These are phyloP conservation scores for Pogonocichla stellata DNA, from an alignment of 2,113 vertebrate species.

Conservation along the genomic window DNA sequence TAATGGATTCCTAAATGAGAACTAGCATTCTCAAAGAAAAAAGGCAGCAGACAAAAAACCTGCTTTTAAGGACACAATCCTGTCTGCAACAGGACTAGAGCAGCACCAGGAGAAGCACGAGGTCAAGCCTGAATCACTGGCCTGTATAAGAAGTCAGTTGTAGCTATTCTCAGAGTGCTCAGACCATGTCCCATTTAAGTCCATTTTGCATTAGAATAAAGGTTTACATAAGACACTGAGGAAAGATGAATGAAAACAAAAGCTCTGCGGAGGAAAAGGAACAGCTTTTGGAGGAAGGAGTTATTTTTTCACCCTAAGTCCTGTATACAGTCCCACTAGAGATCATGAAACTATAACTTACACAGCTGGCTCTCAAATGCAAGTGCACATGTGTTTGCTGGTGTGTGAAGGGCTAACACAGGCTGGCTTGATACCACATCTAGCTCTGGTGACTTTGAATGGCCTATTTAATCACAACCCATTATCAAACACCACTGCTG, in stretches of 20 bases:
- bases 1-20: neutral
- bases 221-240: slow-evolving; percentile 43
- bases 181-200: slow-evolving; percentile 51
- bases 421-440: neutral
- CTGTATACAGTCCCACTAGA: neutral
- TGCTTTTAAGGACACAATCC: neutral
- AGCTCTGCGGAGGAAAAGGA: neutral
- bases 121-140: slow-evolving; percentile 13
- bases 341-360: neutral
- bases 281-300: neutral
- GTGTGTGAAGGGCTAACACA: neutral
- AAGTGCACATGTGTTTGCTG: neutral
- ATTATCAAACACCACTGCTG: neutral
- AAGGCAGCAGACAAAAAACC: neutral
- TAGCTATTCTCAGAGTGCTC: slow-evolving; percentile 39
- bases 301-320: neutral
- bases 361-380: neutral
- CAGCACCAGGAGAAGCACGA: neutral
- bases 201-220: slow-evolving; percentile 31
- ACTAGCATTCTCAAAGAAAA: neutral
- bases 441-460: neutral
- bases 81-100: neutral
- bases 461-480: neutral
- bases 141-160: slow-evolving; percentile 10
- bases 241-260: slow-evolving; percentile 42